Conservation (phyloP, 2,113 vertebrate genomes). For the Grammomys dolichurus region DNA sequence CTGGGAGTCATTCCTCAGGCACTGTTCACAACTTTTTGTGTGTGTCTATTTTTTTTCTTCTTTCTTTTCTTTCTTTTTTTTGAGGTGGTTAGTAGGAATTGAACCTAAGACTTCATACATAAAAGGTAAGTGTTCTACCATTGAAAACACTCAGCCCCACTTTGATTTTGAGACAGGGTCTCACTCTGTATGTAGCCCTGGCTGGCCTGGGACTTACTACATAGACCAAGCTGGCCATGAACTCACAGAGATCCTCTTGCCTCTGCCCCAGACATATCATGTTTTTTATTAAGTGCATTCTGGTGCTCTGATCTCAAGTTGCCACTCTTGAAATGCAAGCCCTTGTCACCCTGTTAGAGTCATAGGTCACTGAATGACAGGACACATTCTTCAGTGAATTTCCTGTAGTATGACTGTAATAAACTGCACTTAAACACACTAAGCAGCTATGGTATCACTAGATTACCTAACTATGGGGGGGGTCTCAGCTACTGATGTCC, state of each 20-base stretch:
- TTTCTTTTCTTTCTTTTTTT: background rate
- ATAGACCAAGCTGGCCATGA: background rate
- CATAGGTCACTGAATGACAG: background rate
- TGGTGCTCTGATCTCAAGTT: background rate
- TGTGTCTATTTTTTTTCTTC: background rate
- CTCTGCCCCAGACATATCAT: background rate
- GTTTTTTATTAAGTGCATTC: background rate
- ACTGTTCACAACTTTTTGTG: background rate
- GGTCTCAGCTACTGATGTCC: fast-evolving
- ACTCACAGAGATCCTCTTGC: background rate
- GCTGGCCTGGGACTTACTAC: background rate
- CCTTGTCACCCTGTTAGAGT: background rate
- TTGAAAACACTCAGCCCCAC: background rate
- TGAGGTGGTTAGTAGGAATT: background rate
- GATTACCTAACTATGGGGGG: background rate
- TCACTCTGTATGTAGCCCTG: background rate
- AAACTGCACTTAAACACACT: background rate
- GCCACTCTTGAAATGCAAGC: background rate
- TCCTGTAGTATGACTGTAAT: background rate
- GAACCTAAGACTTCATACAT: background rate
- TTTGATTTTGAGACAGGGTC: background rate
- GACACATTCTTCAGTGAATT: background rate
- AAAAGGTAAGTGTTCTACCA: background rate
- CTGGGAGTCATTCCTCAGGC: background rate
- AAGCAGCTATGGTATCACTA: background rate